Evolutionary conservation across 2,113 vertebrate genomes (phyloP).

Genomic region (Hiodon tergisus): DNA sequence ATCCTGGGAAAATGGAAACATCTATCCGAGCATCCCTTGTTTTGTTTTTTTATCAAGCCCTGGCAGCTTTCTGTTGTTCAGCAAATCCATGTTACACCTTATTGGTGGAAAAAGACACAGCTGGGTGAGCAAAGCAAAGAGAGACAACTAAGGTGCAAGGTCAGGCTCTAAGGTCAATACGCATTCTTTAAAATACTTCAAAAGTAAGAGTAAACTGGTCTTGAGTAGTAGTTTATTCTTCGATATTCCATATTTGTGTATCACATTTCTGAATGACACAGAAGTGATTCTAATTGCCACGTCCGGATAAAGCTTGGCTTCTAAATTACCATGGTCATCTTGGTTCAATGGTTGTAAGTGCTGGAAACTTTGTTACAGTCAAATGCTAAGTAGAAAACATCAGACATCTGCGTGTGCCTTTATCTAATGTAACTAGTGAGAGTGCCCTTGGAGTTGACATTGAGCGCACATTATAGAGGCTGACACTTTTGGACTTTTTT

Average conservation of each 20-base stretch:
- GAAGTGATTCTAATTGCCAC: too few relatives aligned
- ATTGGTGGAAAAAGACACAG: constrained; percentile 4
- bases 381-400: background rate
- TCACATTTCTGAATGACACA: too few relatives aligned
- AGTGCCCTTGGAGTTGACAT: constrained; percentile 38
- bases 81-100: background rate
- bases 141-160: background rate
- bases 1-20: background rate
- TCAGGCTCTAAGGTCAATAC: background rate
- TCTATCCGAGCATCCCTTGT: constrained; percentile 9
- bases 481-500: constrained; percentile 28
- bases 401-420: constrained; percentile 17
- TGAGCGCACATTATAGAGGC: constrained; percentile 19
- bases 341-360: too few relatives aligned
- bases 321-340: too few relatives aligned
- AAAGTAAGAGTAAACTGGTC: constrained; percentile 35
- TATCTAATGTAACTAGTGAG: constrained; percentile 17
- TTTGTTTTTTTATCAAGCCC: constrained; percentile 1
- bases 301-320: too few relatives aligned
- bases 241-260: too few relatives aligned
- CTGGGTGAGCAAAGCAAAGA: background rate
- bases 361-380: background rate
- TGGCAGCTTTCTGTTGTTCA: constrained; percentile 11
- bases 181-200: background rate
- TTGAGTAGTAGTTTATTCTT: background rate